Base-by-base conservation (phyloP, 1,140 invertebrate genomes). In the Solen grandis region DNA sequence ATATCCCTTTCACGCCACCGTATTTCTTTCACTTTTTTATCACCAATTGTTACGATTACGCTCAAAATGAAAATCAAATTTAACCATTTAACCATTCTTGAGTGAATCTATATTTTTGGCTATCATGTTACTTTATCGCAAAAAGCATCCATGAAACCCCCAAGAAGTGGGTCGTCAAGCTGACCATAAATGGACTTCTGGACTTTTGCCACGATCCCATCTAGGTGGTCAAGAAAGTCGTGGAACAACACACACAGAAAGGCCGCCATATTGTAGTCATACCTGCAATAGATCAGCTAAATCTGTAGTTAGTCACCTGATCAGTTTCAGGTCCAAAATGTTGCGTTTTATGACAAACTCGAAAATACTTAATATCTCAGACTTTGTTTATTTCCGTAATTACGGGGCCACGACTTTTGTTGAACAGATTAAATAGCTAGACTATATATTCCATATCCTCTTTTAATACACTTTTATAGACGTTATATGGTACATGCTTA, bases 131-230 rank as follows among this genome's bases (percentile, higher is more conserved):
- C 87, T 81, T 90, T 90, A 65, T 90, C 88, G 85, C 88, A 90
- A 72, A 90, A 88, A n/a, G 88, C 88, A 69, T 90, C 88, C 85
- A 90, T 86, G 73, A 90, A 90, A 2, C 88, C 88, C 5, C 88
- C 88, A 13, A 90, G 62, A 10, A 88, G 50, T 14, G 88, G 88
- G 54, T 90, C 88, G 62, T 90, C 88, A n/a, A 88, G 65, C 36
- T 83, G 82, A 25, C 86, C 87, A 73, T 84, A 84, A 22, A 80
- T 72, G 33, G 74, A 69, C 69, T 81, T 84, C 33, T 90, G 88
- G 29, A 88, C 87, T 68, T 88, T 88, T 52, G 88, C 88, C 0
- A 90, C 88, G 46, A 90, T 90, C 22, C 88, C 88, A 79, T 90
- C 88, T 33, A 90, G 41, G 68, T 90, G 88, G 62, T 90, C 88